phyloP scores from a whole-genome alignment of 2,797 vertebrate species.

The Sebastiscus albofasciatus region DNA sequence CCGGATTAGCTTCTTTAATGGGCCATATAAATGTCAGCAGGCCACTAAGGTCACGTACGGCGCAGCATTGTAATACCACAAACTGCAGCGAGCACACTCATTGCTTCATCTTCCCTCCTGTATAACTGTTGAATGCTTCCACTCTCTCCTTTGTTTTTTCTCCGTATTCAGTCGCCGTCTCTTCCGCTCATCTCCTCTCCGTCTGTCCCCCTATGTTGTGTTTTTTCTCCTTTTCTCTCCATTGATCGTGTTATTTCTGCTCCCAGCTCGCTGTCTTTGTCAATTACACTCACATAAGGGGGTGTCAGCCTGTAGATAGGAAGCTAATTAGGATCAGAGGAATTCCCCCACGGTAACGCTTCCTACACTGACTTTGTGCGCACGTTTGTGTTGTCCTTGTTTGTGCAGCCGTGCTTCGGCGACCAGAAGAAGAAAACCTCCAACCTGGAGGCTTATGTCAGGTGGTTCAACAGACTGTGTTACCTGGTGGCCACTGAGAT shows the following conservation, averaged over 20 bases:
- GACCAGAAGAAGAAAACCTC: slow-evolving; percentile 91
- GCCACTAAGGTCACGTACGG: background rate
- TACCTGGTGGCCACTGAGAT: slow-evolving; percentile 96
- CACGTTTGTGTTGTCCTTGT: slow-evolving; percentile 17
- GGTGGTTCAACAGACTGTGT: slow-evolving; percentile 95
- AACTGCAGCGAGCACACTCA: background rate
- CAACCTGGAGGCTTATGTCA: slow-evolving; percentile 95
- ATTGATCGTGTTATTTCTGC: slow-evolving; percentile 29
- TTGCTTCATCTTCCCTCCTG: background rate
- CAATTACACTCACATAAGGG: slow-evolving; percentile 36
- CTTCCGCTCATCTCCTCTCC: background rate
- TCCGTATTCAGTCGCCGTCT: background rate
- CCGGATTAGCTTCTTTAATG: background rate
- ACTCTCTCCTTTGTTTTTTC: background rate
- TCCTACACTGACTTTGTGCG: slow-evolving; percentile 5
- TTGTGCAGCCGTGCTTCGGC: slow-evolving; percentile 86
- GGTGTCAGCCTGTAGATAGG: slow-evolving; percentile 45
- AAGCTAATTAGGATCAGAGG: slow-evolving; percentile 58
- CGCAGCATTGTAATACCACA: slow-evolving; percentile 2
- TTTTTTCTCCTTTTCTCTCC: background rate
- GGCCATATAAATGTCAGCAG: slow-evolving; percentile 13
- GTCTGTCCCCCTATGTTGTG: background rate
- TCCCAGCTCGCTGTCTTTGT: slow-evolving; percentile 32
- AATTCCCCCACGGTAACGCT: slow-evolving; percentile 30
- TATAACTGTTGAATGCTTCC: background rate